These are phyloP conservation scores for Struthidea cinerea DNA, from an alignment of 2,113 vertebrate species.

Conservation along the genomic window DNA sequence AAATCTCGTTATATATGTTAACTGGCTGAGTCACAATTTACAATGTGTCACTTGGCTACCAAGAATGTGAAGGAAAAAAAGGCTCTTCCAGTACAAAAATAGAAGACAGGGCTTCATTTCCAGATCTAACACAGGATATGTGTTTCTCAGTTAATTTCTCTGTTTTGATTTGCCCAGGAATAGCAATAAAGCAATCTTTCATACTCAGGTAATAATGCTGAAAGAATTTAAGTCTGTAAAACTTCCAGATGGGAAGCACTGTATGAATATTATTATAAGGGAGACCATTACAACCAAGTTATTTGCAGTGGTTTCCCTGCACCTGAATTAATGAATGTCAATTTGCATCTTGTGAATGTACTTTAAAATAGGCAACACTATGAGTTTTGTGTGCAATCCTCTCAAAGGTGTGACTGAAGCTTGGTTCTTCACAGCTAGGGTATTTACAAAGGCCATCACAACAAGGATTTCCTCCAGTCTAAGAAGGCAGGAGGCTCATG, in stretches of 20 bases:
- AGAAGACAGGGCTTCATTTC: background rate
- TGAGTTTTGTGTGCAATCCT: background rate
- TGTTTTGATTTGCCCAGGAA: background rate
- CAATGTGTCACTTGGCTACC: background rate
- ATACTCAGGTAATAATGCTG: background rate
- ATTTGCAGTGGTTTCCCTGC: background rate
- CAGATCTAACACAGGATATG: background rate
- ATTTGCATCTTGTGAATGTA: background rate
- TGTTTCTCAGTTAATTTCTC: background rate
- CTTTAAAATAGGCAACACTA: background rate
- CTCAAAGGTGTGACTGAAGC: background rate
- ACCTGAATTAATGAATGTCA: background rate
- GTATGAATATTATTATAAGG: background rate
- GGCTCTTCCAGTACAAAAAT: background rate
- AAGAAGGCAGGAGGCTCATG: background rate
- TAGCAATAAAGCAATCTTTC: background rate
- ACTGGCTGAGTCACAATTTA: background rate
- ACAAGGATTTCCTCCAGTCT: background rate
- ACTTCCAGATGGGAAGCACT: background rate
- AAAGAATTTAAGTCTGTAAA: background rate
- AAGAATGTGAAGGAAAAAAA: background rate
- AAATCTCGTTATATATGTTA: constrained; percentile 24
- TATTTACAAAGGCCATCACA: background rate
- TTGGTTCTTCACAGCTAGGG: background rate
- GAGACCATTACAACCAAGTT: background rate